Percentiles rank a stretch among this genome's conserved stretches.
These are phyloP conservation scores for Trichonephila clavipes DNA, from an alignment of 1,140 invertebrate species.

Conservation along the genomic window DNA sequence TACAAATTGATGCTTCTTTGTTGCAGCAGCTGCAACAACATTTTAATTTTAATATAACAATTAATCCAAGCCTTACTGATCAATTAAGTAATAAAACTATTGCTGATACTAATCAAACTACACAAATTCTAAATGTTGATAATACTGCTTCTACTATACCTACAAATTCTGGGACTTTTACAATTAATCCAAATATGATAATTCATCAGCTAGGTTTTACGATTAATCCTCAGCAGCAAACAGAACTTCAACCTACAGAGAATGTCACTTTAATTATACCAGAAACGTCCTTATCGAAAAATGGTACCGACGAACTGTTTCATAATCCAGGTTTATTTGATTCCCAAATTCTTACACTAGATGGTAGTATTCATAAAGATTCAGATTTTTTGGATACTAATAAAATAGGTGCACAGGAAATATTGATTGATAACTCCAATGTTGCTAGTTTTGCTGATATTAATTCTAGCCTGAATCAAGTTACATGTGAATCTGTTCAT, in stretches of 20 bases:
- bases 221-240: conserved; percentile 57
- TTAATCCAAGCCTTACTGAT: conserved; percentile 76
- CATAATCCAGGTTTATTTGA: conserved; percentile 49
- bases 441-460: conserved; percentile 12
- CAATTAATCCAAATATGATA: conserved; percentile 74
- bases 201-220: conserved; percentile 56
- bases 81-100: conserved; percentile 11
- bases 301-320: neutral
- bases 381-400: neutral
- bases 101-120: conserved; percentile 48
- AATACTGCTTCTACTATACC: conserved; percentile 1
- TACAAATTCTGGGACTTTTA: conserved; percentile 43
- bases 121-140: conserved; percentile 62
- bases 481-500: neutral
- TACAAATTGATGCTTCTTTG: conserved; percentile 82
- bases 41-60: conserved; percentile 81
- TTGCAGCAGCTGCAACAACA: conserved; percentile 82
- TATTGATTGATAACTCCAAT: neutral
- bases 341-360: conserved; percentile 47
- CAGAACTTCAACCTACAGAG: conserved; percentile 50
- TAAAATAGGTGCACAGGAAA: conserved; percentile 15
- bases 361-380: neutral
- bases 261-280: conserved; percentile 61
- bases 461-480: conserved; percentile 12
- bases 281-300: conserved; percentile 37